Evolutionary conservation across 2,888 invertebrate genomes (phyloP).

Genomic region (Leistus spinibarbis): DNA sequence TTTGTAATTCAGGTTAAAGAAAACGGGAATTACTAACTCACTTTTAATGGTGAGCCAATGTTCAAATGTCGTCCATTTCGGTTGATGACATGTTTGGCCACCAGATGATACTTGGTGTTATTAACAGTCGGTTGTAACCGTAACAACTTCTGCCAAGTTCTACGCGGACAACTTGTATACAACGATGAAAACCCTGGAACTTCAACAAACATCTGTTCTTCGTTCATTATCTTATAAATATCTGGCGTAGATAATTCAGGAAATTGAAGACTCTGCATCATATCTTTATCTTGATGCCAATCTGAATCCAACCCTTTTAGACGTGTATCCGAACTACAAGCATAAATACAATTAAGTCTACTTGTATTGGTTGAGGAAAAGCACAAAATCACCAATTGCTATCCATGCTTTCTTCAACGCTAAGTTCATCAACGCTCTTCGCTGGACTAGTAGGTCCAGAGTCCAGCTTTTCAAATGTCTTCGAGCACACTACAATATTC

Average conservation of each 20-base stretch:
- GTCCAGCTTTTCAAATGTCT: slow-evolving; percentile 66
- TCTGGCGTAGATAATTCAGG: slow-evolving; percentile 60
- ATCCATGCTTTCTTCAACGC: slow-evolving; percentile 49
- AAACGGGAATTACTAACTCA: slow-evolving; percentile 49
- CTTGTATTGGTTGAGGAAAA: not conserved
- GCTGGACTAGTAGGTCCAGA: slow-evolving; percentile 67
- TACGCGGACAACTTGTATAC: slow-evolving; percentile 68
- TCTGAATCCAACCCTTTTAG: slow-evolving; percentile 14
- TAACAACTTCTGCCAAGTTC: slow-evolving; percentile 68
- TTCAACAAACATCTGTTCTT: slow-evolving; percentile 68
- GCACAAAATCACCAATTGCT: slow-evolving; percentile 51
- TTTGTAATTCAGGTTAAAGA: not conserved
- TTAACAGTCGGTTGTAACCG: slow-evolving; percentile 65
- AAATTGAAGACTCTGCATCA: slow-evolving; percentile 56
- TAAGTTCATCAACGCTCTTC: slow-evolving; percentile 49
- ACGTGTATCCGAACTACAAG: slow-evolving; percentile 20
- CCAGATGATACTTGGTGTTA: slow-evolving; percentile 68
- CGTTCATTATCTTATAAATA: slow-evolving; percentile 68
- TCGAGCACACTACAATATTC: slow-evolving; percentile 62
- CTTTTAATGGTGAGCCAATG: slow-evolving; percentile 78
- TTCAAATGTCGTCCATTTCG: slow-evolving; percentile 63
- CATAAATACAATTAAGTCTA: not conserved
- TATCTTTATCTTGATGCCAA: slow-evolving; percentile 49
- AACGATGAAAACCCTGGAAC: slow-evolving; percentile 69
- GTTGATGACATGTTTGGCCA: slow-evolving; percentile 67